Conservation (phyloP, 2,888 invertebrate species). For the Neoitamus cyanurus region DNA sequence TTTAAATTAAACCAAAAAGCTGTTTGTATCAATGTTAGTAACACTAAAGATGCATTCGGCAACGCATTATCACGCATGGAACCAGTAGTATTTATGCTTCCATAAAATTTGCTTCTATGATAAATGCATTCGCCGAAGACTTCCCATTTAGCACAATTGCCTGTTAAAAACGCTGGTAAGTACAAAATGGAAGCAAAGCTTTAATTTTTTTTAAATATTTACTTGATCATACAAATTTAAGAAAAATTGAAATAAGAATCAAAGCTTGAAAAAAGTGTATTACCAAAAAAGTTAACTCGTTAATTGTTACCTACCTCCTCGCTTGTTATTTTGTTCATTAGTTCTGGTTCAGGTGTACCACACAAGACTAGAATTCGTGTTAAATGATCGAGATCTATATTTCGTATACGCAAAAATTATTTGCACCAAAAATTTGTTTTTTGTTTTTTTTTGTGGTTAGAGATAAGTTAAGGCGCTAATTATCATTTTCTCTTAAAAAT, state of each 20-base stretch:
- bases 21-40: background rate
- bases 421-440: slow-evolving; percentile 26
- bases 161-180: background rate
- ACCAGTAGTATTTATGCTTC: background rate
- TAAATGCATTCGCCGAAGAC: background rate
- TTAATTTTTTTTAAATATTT: slow-evolving; percentile 2
- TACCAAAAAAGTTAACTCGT: background rate
- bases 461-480: slow-evolving; percentile 37
- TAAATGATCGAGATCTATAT: slow-evolving; percentile 88
- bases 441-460: background rate
- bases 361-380: slow-evolving; percentile 88
- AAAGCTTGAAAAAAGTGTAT: background rate
- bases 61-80: background rate
- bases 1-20: background rate
- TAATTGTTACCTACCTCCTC: slow-evolving; percentile 77
- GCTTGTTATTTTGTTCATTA: slow-evolving; percentile 86
- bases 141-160: background rate
- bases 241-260: background rate
- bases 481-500: background rate
- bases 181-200: background rate
- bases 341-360: slow-evolving; percentile 85
- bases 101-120: background rate
- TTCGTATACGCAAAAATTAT: slow-evolving; percentile 19
- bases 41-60: background rate
- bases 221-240: background rate